Conservation (phyloP, 1,140 invertebrate genomes). For the Elymnias hypermnestra region DNA sequence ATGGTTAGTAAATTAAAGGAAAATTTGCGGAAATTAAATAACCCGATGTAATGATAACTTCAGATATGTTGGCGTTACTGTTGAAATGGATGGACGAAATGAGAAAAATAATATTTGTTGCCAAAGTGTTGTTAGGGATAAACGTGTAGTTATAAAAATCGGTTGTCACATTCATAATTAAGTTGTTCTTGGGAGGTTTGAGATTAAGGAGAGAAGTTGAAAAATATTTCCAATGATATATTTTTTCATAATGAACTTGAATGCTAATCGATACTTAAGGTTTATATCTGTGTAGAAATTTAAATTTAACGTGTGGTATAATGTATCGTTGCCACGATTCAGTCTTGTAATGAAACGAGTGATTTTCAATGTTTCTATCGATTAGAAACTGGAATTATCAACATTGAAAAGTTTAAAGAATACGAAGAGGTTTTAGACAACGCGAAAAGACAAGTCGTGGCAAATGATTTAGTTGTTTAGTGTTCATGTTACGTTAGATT, state of each 20-base stretch:
- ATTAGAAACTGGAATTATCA: conserved; percentile 4
- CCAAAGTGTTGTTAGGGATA: conserved; percentile 74
- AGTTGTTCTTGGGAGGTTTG: conserved; percentile 72
- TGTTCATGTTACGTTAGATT: conserved; percentile 73
- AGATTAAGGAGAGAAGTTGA: conserved; percentile 70
- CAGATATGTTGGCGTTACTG: conserved; percentile 60
- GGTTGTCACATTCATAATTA: conserved; percentile 74
- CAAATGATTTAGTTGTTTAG: conserved; percentile 68
- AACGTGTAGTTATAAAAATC: conserved; percentile 71
- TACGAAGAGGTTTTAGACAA: conserved; percentile 1
- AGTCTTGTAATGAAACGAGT: conserved; percentile 15
- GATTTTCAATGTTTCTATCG: conserved; percentile 3
- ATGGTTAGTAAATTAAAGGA: conserved; percentile 48
- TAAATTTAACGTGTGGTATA: conserved; percentile 70
- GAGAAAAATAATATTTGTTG: conserved; percentile 70
- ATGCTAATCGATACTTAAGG: conserved; percentile 71
- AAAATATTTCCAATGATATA: conserved; percentile 75
- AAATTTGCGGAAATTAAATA: conserved; percentile 35
- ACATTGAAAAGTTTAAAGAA: background rate
- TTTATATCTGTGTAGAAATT: conserved; percentile 74
- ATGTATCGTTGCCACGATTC: conserved; percentile 53
- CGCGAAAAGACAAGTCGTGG: conserved; percentile 41
- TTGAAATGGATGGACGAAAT: conserved; percentile 60
- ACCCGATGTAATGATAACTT: conserved; percentile 56
- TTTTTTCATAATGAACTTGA: conserved; percentile 75